A percentile compares a stretch with the other conserved stretches of the same genome.
Evolutionary conservation across 2,888 invertebrate genomes (phyloP).

Genomic region (Caenorhabditis sp.): DNA sequence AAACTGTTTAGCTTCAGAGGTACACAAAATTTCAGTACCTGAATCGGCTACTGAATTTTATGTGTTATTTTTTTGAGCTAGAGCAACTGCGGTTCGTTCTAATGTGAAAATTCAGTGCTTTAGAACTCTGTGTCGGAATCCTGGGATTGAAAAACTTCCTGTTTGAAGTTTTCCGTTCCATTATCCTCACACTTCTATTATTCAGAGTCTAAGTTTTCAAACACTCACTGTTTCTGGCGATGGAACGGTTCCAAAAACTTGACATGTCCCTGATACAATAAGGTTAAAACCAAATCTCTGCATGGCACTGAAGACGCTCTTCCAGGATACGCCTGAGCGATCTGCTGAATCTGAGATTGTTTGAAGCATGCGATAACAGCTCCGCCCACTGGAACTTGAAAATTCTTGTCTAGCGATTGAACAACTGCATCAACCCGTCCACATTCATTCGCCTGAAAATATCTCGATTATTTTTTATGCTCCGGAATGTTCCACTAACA

Average conservation of each 20-base stretch:
- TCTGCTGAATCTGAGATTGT: slow-evolving; percentile 76
- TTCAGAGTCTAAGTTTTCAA: background rate
- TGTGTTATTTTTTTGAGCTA: too few relatives aligned
- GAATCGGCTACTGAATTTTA: too few relatives aligned
- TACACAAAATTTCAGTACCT: too few relatives aligned
- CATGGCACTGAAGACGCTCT: slow-evolving; percentile 60
- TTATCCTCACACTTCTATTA: too few relatives aligned
- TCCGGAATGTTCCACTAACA: slow-evolving; percentile 3
- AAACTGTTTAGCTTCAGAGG: too few relatives aligned
- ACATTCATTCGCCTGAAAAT: slow-evolving; percentile 71
- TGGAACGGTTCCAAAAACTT: slow-evolving; percentile 41
- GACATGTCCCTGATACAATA: slow-evolving; percentile 52
- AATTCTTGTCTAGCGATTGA: slow-evolving; percentile 86
- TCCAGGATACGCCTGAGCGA: slow-evolving; percentile 80
- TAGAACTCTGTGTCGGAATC: too few relatives aligned
- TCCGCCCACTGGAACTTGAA: slow-evolving; percentile 83
- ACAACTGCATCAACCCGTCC: slow-evolving; percentile 83
- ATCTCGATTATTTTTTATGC: background rate
- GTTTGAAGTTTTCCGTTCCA: too few relatives aligned
- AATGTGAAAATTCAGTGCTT: too few relatives aligned
- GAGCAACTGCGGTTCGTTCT: too few relatives aligned
- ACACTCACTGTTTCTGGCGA: slow-evolving; percentile 43
- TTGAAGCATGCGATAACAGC: slow-evolving; percentile 81
- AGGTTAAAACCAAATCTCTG: slow-evolving; percentile 58
- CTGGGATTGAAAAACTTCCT: too few relatives aligned